Evolutionary conservation across 2,797 vertebrate species (phyloP).

Genomic region (Enoplosus armatus): DNA sequence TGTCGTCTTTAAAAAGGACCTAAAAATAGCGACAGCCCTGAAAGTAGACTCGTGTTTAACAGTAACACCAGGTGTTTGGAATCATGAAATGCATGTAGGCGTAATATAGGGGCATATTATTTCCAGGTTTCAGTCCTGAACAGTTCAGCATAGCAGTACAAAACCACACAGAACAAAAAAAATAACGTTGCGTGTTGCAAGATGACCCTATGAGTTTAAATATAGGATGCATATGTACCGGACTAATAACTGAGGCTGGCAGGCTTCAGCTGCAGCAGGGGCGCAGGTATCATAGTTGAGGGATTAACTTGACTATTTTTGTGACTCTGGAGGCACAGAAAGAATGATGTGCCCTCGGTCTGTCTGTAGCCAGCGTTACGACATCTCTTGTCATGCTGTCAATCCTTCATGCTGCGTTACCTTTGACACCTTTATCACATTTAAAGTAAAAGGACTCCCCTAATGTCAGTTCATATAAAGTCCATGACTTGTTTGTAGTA

Average conservation of each 20-base stretch:
- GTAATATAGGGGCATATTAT: slow-evolving; percentile 8
- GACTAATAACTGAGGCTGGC: slow-evolving; percentile 60
- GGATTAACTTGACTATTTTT: slow-evolving; percentile 84
- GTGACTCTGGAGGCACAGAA: slow-evolving; percentile 62
- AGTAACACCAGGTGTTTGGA: slow-evolving; percentile 18
- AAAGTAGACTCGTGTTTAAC: slow-evolving; percentile 23
- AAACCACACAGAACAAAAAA: slow-evolving; percentile 18
- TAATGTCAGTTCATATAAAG: background rate
- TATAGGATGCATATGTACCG: slow-evolving; percentile 71
- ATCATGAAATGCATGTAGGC: slow-evolving; percentile 3
- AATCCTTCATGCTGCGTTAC: slow-evolving; percentile 19
- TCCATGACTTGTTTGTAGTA: background rate
- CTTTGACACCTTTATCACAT: slow-evolving; percentile 3
- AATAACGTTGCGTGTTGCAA: slow-evolving; percentile 10
- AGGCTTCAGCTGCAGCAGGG: slow-evolving; percentile 53
- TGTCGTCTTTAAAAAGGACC: slow-evolving; percentile 31
- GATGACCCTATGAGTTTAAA: slow-evolving; percentile 67
- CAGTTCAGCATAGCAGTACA: background rate
- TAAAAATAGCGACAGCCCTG: slow-evolving; percentile 51
- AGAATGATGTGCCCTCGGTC: slow-evolving; percentile 67
- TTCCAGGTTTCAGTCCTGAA: slow-evolving; percentile 9
- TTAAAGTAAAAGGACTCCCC: background rate
- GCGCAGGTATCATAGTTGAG: slow-evolving; percentile 73
- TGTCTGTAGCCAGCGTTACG: slow-evolving; percentile 38
- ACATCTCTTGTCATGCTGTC: slow-evolving; percentile 40